These are phyloP conservation scores for Ecliptopera silaceata DNA, from an alignment of 2,888 invertebrate species.

Conservation along the genomic window DNA sequence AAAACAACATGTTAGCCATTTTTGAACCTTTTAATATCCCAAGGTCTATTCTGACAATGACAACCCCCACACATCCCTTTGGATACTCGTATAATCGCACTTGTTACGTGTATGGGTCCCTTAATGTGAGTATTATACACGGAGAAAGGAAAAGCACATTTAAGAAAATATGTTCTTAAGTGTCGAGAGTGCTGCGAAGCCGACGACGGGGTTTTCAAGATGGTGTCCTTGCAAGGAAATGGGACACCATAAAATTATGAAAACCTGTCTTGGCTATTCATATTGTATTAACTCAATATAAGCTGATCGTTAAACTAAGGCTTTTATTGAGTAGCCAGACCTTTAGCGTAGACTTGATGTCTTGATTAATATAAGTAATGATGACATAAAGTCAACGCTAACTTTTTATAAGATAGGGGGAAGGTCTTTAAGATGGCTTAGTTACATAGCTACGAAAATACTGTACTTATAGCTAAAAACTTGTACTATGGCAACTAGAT, in stretches of 20 bases:
- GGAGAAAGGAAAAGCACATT: constrained; percentile 37
- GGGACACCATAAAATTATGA: constrained; percentile 22
- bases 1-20: not conserved
- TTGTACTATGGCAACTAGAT: too few relatives aligned
- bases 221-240: constrained; percentile 29
- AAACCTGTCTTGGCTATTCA: constrained; percentile 11
- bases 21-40: constrained; percentile 8
- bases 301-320: not conserved
- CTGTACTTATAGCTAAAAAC: too few relatives aligned
- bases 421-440: too few relatives aligned
- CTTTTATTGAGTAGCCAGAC: not conserved
- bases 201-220: constrained; percentile 28
- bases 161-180: constrained; percentile 42
- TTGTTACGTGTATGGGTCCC: constrained; percentile 43
- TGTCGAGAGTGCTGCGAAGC: constrained; percentile 25
- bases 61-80: constrained; percentile 16
- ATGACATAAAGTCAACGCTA: too few relatives aligned
- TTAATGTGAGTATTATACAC: constrained; percentile 51
- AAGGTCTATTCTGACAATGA: constrained; percentile 28
- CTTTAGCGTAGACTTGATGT: too few relatives aligned
- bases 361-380: too few relatives aligned
- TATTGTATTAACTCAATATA: constrained; percentile 3
- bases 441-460: too few relatives aligned
- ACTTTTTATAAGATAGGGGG: too few relatives aligned
- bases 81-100: constrained; percentile 19